phyloP scores from a whole-genome alignment of 1,140 invertebrate genomes.

The Bacillus rossius region DNA sequence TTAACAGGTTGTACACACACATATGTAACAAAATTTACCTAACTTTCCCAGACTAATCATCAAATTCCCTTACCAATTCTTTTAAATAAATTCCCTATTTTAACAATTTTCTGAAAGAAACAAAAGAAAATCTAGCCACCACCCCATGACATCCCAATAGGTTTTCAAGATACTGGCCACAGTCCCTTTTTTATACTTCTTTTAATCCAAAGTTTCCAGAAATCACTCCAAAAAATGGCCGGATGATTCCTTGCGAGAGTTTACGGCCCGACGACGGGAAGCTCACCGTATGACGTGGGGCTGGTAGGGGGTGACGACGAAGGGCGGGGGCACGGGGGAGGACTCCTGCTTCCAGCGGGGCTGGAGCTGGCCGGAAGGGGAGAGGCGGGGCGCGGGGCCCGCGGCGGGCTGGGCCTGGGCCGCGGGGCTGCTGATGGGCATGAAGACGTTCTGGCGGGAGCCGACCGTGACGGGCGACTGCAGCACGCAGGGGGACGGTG shows the following conservation, averaged over 20 bases:
- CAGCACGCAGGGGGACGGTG: slow-evolving; percentile 57
- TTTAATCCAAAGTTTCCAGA: too few species aligned
- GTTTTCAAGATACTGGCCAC: too few species aligned
- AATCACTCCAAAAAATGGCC: too few species aligned
- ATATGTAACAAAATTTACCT: background rate
- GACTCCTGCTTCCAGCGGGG: slow-evolving; percentile 43
- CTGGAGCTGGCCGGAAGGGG: slow-evolving; percentile 10
- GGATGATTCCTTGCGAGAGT: too few species aligned
- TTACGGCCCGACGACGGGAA: too few species aligned
- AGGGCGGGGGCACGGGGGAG: slow-evolving; percentile 44
- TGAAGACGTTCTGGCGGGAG: slow-evolving; percentile 72
- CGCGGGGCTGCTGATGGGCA: slow-evolving; percentile 71
- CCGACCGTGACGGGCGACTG: slow-evolving; percentile 57
- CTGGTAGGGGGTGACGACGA: slow-evolving; percentile 43
- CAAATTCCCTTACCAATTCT: background rate
- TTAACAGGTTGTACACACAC: background rate
- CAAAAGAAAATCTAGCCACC: too few species aligned
- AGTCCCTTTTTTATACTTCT: too few species aligned
- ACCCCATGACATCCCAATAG: too few species aligned
- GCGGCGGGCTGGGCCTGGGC: background rate
- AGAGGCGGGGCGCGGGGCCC: slow-evolving; percentile 35
- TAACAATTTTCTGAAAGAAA: background rate
- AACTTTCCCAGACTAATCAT: background rate
- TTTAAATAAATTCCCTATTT: background rate
- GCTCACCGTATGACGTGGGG: slow-evolving; percentile 53